These are phyloP conservation scores for Erebia palarica DNA, from an alignment of 2,888 invertebrate genomes.

Conservation along the genomic window DNA sequence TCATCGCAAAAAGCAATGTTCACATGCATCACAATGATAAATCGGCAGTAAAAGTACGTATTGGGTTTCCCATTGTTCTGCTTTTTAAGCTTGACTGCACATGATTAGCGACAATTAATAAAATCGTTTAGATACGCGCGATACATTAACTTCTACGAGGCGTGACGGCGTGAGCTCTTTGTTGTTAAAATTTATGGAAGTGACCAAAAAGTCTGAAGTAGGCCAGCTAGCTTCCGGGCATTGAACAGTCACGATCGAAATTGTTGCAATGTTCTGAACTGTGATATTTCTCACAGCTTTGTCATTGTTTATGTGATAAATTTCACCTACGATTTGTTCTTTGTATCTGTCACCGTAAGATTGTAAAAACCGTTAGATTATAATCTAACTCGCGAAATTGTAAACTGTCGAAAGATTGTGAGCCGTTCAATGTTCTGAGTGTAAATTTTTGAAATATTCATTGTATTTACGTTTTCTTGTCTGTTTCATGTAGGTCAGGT, in stretches of 20 bases:
- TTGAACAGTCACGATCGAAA: constrained; percentile 64
- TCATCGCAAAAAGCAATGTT: too few species aligned
- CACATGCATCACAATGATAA: too few species aligned
- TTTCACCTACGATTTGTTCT: too few species aligned
- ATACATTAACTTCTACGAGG: neutral
- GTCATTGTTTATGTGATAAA: constrained; percentile 23
- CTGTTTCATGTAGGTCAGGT: too few species aligned
- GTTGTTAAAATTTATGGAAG: constrained; percentile 15
- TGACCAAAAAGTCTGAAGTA: constrained; percentile 15
- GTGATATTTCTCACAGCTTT: constrained; percentile 24
- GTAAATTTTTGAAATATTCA: too few species aligned
- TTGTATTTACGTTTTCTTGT: too few species aligned
- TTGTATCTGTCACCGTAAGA: too few species aligned
- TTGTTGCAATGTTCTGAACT: constrained; percentile 58
- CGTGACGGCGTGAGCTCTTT: constrained; percentile 6
- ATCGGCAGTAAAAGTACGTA: too few species aligned
- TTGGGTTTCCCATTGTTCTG: neutral
- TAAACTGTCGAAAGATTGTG: too few species aligned
- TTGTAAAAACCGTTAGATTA: too few species aligned
- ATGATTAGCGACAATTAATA: neutral
- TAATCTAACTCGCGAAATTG: neutral
- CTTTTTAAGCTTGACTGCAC: neutral
- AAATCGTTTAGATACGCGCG: neutral
- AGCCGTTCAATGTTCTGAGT: too few species aligned
- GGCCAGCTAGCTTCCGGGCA: constrained; percentile 65